Evolutionary conservation across 1,140 invertebrate species (phyloP).

Genomic region (Bacillus rossius): DNA sequence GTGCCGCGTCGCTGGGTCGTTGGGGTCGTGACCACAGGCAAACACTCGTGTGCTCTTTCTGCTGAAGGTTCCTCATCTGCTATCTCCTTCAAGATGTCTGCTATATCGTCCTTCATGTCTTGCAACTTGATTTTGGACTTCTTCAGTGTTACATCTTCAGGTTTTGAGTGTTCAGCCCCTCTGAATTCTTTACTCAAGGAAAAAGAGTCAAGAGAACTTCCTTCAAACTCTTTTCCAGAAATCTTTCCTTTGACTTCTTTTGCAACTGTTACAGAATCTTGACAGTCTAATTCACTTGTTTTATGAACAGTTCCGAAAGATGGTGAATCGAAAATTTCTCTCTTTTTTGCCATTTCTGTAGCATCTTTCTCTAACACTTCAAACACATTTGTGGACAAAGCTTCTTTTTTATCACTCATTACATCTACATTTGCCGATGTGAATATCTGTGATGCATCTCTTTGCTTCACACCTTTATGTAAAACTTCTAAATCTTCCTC

Average conservation of each 20-base stretch:
- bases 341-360: background rate
- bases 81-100: background rate
- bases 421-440: no score
- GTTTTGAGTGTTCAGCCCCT: background rate
- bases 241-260: background rate
- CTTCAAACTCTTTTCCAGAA: no score
- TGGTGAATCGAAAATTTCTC: background rate
- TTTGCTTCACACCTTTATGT: no score
- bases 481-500: no score
- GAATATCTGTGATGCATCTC: no score
- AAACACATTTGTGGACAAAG: no score
- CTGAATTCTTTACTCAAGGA: no score
- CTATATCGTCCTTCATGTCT: background rate
- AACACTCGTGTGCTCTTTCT: background rate
- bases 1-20: constrained; percentile 8
- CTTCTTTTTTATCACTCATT: no score
- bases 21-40: constrained; percentile 6
- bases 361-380: background rate
- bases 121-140: background rate
- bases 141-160: background rate
- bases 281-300: background rate
- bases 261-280: background rate
- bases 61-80: background rate
- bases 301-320: background rate
- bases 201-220: no score